Percentiles rank a stretch among this genome's conserved stretches.
These are phyloP conservation scores for Laticauda colubrina DNA, from an alignment of 2,113 vertebrate genomes.

Conservation along the genomic window DNA sequence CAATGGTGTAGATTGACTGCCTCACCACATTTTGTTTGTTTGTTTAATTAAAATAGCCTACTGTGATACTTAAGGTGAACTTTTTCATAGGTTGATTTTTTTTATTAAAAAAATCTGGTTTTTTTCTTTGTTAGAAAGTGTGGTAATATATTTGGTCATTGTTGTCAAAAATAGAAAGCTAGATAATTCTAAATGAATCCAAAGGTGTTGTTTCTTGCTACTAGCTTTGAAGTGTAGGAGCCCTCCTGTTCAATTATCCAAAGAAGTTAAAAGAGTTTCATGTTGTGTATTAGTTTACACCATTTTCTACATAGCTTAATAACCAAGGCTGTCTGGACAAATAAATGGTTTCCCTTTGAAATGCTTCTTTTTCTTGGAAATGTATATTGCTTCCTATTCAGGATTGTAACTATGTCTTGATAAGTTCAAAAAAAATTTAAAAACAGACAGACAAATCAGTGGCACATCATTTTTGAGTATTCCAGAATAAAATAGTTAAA, in stretches of 20 bases:
- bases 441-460: slow-evolving; percentile 13
- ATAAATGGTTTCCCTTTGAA: not conserved
- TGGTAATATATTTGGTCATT: slow-evolving; percentile 45
- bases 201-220: not conserved
- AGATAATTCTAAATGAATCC: not conserved
- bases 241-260: not conserved
- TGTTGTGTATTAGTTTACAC: not conserved
- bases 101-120: not conserved
- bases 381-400: not conserved
- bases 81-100: not conserved
- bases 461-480: slow-evolving; percentile 62
- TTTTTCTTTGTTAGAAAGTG: slow-evolving; percentile 14
- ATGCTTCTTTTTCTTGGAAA: not conserved
- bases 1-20: not conserved
- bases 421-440: not conserved
- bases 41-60: not conserved
- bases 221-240: not conserved
- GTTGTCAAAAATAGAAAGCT: not conserved
- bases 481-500: slow-evolving; percentile 60
- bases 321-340: not conserved
- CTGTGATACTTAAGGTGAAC: slow-evolving; percentile 32
- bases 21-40: slow-evolving; percentile 4
- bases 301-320: not conserved
- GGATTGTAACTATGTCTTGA: not conserved
- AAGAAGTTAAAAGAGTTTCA: not conserved